Conservation (phyloP, 2,888 invertebrate species). For the Prosopocoilus inquinatus region DNA sequence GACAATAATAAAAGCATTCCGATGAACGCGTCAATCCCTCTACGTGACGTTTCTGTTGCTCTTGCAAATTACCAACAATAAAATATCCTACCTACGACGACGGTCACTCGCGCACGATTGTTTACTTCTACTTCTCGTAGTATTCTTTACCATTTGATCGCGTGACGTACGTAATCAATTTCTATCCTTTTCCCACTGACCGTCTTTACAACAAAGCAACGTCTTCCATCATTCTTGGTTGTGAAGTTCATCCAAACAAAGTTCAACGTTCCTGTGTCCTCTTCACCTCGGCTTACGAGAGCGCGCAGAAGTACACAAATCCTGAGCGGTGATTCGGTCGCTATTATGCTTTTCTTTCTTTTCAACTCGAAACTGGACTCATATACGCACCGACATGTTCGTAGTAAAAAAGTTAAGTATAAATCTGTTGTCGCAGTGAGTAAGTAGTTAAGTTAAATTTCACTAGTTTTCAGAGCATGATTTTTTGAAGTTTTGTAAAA, state of each 20-base stretch:
- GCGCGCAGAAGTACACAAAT: too few relatives aligned
- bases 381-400: too few relatives aligned
- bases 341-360: too few relatives aligned
- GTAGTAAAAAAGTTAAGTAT: too few relatives aligned
- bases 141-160: constrained; percentile 10
- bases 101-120: constrained; percentile 2
- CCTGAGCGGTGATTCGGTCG: too few relatives aligned
- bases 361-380: too few relatives aligned
- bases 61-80: constrained; percentile 13
- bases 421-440: too few relatives aligned
- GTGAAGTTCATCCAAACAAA: constrained; percentile 5
- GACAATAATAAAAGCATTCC: too few relatives aligned
- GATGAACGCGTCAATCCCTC: too few relatives aligned
- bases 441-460: too few relatives aligned
- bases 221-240: background rate
- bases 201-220: background rate
- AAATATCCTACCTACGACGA: constrained; percentile 6
- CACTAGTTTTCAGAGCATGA: too few relatives aligned
- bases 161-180: background rate
- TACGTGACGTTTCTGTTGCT: constrained; percentile 2
- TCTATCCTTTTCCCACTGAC: background rate
- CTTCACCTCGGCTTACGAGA: constrained; percentile 11
- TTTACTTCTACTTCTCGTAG: constrained; percentile 8
- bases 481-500: too few relatives aligned
- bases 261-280: constrained; percentile 17